These are phyloP conservation scores for Gastrophysa polygoni DNA, from an alignment of 2,888 invertebrate genomes.

Conservation along the genomic window DNA sequence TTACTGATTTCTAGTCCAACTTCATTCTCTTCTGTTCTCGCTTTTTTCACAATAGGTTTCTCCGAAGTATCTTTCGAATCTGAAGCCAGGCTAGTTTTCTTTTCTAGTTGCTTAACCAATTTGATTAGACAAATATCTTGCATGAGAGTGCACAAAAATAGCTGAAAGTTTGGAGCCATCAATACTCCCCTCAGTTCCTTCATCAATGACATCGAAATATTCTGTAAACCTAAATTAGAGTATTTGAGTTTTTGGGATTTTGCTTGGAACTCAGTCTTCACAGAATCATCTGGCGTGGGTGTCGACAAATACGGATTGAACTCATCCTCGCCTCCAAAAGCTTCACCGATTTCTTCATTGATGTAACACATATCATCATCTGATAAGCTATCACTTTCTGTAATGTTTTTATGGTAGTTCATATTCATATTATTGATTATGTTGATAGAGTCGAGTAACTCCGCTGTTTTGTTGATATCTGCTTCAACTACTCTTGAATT, in stretches of 20 bases:
- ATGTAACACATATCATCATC: slow-evolving; percentile 19
- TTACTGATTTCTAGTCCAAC: neutral
- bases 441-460: slow-evolving; percentile 21
- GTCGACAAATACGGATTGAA: neutral
- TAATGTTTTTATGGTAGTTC: slow-evolving; percentile 14
- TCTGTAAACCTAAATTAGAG: slow-evolving; percentile 13
- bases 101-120: slow-evolving; percentile 40
- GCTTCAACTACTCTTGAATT: slow-evolving; percentile 10
- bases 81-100: neutral
- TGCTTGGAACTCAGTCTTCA: neutral
- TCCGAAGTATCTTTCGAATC: neutral
- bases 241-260: neutral
- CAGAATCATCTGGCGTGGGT: too few species aligned
- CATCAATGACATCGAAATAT: slow-evolving; percentile 21
- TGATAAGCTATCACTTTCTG: slow-evolving; percentile 1
- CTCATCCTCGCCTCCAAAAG: neutral
- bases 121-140: slow-evolving; percentile 45
- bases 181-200: slow-evolving; percentile 28
- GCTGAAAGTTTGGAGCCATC: slow-evolving; percentile 34
- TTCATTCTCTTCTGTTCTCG: neutral
- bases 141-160: slow-evolving; percentile 41
- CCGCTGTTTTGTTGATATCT: slow-evolving; percentile 24
- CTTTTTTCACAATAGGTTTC: slow-evolving; percentile 8
- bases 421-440: slow-evolving; percentile 11
- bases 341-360: slow-evolving; percentile 13